phyloP scores from a whole-genome alignment of 2,113 vertebrate species.

The Uropsilus gracilis region DNA sequence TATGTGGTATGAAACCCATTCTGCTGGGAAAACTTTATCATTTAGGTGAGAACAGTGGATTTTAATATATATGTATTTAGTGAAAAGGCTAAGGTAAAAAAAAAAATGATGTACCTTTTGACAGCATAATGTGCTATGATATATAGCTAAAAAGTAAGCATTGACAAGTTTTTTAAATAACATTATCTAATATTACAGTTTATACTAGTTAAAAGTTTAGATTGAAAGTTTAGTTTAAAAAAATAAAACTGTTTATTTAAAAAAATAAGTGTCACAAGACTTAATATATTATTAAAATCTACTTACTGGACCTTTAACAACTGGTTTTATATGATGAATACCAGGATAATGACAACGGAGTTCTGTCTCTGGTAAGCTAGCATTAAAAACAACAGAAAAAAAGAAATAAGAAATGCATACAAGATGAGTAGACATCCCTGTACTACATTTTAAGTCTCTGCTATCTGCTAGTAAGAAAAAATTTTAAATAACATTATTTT shows the following conservation, averaged over 20 bases:
- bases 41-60: background rate
- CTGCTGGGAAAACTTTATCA: background rate
- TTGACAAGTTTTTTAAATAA: background rate
- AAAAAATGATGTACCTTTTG: slow-evolving; percentile 1
- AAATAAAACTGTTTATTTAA: background rate
- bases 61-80: background rate
- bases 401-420: background rate
- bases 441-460: background rate
- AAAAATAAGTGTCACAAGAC: slow-evolving; percentile 3
- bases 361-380: slow-evolving; percentile 23
- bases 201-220: slow-evolving; percentile 28
- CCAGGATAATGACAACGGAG: slow-evolving; percentile 52
- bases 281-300: slow-evolving; percentile 51
- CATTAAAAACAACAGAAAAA: background rate
- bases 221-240: background rate
- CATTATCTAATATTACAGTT: background rate
- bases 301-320: slow-evolving; percentile 61
- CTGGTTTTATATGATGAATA: background rate
- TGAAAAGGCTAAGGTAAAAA: background rate
- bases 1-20: background rate
- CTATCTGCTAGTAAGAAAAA: background rate
- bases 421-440: background rate
- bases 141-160: background rate
- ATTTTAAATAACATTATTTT: background rate
- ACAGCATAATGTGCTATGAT: background rate